Evolutionary conservation across 2,113 vertebrate genomes (phyloP).

Genomic region (Rhinoderma darwinii): DNA sequence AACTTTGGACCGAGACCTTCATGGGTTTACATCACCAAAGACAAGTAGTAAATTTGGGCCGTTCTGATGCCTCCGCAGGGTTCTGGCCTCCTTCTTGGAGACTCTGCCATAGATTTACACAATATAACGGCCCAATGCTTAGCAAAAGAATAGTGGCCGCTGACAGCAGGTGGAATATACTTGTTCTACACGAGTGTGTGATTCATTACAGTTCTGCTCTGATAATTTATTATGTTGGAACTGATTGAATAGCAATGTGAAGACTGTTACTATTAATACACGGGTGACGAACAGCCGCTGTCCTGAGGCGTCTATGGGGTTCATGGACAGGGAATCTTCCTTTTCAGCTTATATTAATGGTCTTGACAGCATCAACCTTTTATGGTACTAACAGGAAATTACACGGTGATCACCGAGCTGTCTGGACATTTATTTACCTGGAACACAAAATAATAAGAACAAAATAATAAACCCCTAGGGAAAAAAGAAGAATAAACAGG

Average conservation of each 20-base stretch:
- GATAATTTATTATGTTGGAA: constrained; percentile 28
- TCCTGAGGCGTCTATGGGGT: constrained; percentile 4
- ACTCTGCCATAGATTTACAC: not conserved
- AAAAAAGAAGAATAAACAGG: not conserved
- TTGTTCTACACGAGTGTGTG: constrained; percentile 1
- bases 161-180: not conserved
- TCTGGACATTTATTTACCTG: constrained; percentile 1
- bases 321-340: not conserved
- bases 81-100: not conserved
- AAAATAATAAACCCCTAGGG: not conserved
- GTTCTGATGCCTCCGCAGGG: not conserved
- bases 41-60: not conserved
- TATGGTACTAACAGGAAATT: constrained; percentile 29
- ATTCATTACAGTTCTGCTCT: constrained; percentile 33
- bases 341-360: not conserved
- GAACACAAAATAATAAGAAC: not conserved
- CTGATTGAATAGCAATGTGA: constrained; percentile 18
- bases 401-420: constrained; percentile 20
- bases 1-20: too few relatives aligned
- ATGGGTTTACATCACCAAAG: not conserved
- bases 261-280: constrained; percentile 43
- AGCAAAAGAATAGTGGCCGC: not conserved
- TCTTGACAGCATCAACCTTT: constrained; percentile 36
- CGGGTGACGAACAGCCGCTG: not conserved
- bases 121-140: not conserved